These are phyloP conservation scores for Oxygymnocypris stewartii DNA, from an alignment of 2,113 vertebrate genomes.

Conservation along the genomic window DNA sequence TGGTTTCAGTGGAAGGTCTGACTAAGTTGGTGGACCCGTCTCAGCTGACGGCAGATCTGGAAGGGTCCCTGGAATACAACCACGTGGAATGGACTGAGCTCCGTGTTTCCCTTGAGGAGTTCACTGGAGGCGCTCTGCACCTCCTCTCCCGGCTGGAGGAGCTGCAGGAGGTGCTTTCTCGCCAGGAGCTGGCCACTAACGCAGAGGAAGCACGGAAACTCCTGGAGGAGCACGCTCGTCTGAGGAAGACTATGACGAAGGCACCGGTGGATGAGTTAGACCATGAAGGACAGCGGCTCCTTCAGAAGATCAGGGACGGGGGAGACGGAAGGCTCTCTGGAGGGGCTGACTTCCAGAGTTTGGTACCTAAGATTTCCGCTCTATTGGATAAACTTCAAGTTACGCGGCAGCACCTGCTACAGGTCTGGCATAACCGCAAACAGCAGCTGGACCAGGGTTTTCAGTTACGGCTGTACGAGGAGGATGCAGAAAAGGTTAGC, in stretches of 20 bases:
- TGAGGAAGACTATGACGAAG: slow-evolving; percentile 93
- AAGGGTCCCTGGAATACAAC: slow-evolving; percentile 96
- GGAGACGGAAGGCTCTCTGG: slow-evolving; percentile 92
- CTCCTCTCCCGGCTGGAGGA: slow-evolving; percentile 93
- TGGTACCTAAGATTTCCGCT: slow-evolving; percentile 92
- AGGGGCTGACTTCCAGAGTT: slow-evolving; percentile 94
- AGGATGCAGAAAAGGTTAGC: slow-evolving; percentile 94
- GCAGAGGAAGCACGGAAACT: slow-evolving; percentile 93
- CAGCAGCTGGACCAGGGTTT: slow-evolving; percentile 90
- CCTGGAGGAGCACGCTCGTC: slow-evolving; percentile 90
- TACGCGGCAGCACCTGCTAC: slow-evolving; percentile 90
- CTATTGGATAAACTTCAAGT: slow-evolving; percentile 93
- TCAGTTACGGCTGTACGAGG: slow-evolving; percentile 94
- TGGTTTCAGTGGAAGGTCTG: slow-evolving; percentile 97
- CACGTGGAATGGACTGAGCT: slow-evolving; percentile 98
- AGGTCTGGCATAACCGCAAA: slow-evolving; percentile 89
- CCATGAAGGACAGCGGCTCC: slow-evolving; percentile 89
- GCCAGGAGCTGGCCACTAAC: slow-evolving; percentile 88
- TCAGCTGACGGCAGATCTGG: slow-evolving; percentile 94
- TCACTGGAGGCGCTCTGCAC: slow-evolving; percentile 91
- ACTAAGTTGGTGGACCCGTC: slow-evolving; percentile 95
- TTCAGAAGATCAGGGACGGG: slow-evolving; percentile 91
- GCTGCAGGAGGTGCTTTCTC: slow-evolving; percentile 89
- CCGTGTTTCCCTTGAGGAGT: slow-evolving; percentile 94
- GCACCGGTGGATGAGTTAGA: slow-evolving; percentile 94